These are phyloP conservation scores for Sesamia inferens DNA, from an alignment of 2,888 invertebrate genomes.

Conservation along the genomic window DNA sequence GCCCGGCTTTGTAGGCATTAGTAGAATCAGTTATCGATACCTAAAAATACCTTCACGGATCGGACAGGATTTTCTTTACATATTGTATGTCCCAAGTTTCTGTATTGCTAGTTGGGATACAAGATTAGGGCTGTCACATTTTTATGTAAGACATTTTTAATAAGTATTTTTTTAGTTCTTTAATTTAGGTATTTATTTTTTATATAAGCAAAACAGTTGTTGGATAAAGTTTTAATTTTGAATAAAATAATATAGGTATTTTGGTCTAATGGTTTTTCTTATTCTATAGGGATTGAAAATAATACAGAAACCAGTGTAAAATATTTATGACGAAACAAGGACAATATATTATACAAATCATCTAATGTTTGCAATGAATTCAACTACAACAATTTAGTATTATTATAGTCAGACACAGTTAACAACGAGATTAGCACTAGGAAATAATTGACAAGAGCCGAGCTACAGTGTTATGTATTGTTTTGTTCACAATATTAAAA, in stretches of 20 bases:
- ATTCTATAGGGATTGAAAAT: slow-evolving; percentile 52
- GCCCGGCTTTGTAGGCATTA: too few species aligned
- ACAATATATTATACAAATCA: slow-evolving; percentile 87
- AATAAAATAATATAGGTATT: background rate
- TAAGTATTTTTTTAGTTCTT: background rate
- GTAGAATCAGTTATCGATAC: too few species aligned
- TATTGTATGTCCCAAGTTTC: background rate
- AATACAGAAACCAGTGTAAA: slow-evolving; percentile 80
- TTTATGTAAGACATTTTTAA: background rate
- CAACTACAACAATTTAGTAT: slow-evolving; percentile 86
- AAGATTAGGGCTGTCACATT: background rate
- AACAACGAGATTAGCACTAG: slow-evolving; percentile 80
- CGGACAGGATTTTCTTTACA: too few species aligned
- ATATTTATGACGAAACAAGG: slow-evolving; percentile 90
- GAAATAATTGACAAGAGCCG: slow-evolving; percentile 83
- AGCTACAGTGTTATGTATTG: slow-evolving; percentile 66
- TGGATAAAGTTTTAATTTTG: background rate
- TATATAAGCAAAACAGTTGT: background rate
- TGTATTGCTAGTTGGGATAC: background rate
- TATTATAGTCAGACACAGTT: slow-evolving; percentile 75
- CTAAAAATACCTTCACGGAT: too few species aligned
- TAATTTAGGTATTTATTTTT: background rate
- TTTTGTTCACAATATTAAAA: slow-evolving; percentile 63
- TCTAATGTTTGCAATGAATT: slow-evolving; percentile 86
- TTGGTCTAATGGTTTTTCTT: background rate